These are phyloP conservation scores for Spisula subtruncata DNA, from an alignment of 2,888 invertebrate species.

Conservation along the genomic window DNA sequence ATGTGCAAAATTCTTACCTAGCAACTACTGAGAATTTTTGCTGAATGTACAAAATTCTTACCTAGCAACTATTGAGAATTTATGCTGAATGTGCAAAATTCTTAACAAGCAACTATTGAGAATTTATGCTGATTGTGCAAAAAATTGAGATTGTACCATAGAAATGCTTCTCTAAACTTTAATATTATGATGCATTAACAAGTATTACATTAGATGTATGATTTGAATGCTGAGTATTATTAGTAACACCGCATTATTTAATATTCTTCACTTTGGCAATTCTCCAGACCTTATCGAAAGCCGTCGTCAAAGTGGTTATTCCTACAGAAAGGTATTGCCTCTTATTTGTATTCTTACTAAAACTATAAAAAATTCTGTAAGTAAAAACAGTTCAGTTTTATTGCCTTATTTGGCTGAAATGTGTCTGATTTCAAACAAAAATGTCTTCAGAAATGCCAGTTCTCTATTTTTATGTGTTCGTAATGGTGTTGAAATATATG, in stretches of 20 bases:
- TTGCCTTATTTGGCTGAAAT: background rate
- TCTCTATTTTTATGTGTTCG: no score
- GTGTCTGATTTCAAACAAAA: background rate
- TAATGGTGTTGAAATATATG: no score
- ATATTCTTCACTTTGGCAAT: conserved; percentile 81
- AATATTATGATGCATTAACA: conserved; percentile 1
- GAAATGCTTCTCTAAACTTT: conserved; percentile 3
- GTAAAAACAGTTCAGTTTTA: conserved; percentile 25
- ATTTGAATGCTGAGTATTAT: conserved; percentile 30
- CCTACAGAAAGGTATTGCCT: conserved; percentile 96
- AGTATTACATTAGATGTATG: background rate
- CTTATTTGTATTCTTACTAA: conserved; percentile 53
- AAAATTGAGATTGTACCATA: background rate
- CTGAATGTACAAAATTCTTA: background rate
- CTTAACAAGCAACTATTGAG: background rate
- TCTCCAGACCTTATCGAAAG: conserved; percentile 94
- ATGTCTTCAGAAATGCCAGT: conserved; percentile 42
- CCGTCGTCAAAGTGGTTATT: conserved; percentile 98
- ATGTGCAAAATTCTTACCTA: background rate
- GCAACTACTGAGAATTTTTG: background rate
- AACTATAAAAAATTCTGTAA: conserved; percentile 34
- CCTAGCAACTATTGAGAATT: background rate
- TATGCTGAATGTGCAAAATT: background rate
- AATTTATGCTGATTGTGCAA: background rate
- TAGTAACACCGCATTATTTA: conserved; percentile 52